These are phyloP conservation scores for Brachirus orientalis DNA, from an alignment of 2,113 vertebrate species.

Conservation along the genomic window DNA sequence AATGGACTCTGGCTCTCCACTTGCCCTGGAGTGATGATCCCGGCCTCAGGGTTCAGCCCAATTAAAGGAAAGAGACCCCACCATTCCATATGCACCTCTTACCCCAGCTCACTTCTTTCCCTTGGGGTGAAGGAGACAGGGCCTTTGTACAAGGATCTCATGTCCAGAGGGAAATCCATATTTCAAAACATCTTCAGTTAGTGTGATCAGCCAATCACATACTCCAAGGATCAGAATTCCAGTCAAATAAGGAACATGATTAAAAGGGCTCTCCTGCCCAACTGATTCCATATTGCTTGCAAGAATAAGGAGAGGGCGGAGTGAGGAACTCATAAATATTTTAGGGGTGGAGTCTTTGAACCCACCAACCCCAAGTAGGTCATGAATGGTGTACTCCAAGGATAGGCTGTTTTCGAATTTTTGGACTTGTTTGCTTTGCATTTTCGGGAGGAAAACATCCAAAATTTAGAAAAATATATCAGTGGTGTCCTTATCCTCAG, in stretches of 20 bases:
- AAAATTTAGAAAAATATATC: conserved; percentile 50
- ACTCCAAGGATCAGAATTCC: conserved; percentile 44
- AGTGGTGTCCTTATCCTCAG: conserved; percentile 17
- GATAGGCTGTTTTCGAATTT: conserved; percentile 65
- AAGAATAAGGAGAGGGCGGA: conserved; percentile 44
- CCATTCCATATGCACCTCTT: conserved; percentile 26
- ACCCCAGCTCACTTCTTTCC: not conserved
- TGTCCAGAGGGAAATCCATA: conserved; percentile 56
- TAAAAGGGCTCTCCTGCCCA: conserved; percentile 49
- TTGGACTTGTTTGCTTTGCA: conserved; percentile 63
- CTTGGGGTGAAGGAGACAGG: conserved; percentile 34
- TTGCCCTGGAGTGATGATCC: conserved; percentile 46
- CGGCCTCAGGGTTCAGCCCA: conserved; percentile 61
- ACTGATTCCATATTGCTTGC: conserved; percentile 61
- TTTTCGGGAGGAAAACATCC: conserved; percentile 66
- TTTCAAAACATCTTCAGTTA: conserved; percentile 76
- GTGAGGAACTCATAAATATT: conserved; percentile 76
- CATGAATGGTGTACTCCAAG: conserved; percentile 67
- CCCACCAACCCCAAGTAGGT: conserved; percentile 73
- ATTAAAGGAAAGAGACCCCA: conserved; percentile 45
- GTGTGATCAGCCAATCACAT: conserved; percentile 60
- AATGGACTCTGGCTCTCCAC: conserved; percentile 50
- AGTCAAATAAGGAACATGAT: conserved; percentile 42
- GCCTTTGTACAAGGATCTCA: conserved; percentile 50
- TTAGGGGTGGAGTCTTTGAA: conserved; percentile 76